These are phyloP conservation scores for Sinocyclocheilus rhinocerous DNA, from an alignment of 2,113 vertebrate species.

Conservation along the genomic window DNA sequence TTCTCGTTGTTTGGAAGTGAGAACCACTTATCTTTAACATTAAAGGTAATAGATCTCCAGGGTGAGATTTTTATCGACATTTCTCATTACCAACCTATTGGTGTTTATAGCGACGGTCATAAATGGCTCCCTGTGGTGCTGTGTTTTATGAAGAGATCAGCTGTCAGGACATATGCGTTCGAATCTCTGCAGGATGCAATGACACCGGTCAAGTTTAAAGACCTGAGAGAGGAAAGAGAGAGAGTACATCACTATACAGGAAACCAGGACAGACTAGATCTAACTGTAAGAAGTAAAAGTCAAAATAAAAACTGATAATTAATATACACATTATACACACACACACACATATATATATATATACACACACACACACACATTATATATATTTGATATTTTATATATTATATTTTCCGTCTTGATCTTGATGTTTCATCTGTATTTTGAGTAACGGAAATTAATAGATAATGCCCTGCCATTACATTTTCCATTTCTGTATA, in stretches of 20 bases:
- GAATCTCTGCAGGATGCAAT: slow-evolving; percentile 8
- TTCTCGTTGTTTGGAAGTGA: slow-evolving; percentile 73
- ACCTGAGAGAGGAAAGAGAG: neutral
- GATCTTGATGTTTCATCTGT: no score
- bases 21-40: slow-evolving; percentile 73
- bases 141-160: slow-evolving; percentile 72
- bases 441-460: no score
- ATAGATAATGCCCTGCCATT: no score
- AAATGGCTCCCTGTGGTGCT: slow-evolving; percentile 66
- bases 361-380: no score
- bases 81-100: slow-evolving; percentile 78
- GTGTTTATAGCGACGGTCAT: slow-evolving; percentile 73
- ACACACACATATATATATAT: no score
- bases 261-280: neutral
- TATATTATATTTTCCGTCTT: no score
- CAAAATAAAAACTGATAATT: no score
- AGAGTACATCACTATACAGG: neutral
- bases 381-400: no score
- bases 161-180: slow-evolving; percentile 54
- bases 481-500: no score
- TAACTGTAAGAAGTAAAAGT: neutral
- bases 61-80: slow-evolving; percentile 74
- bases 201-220: neutral
- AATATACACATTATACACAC: no score
- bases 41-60: slow-evolving; percentile 72